phyloP scores from a whole-genome alignment of 2,797 vertebrate genomes.

The Simalia tracyae region DNA sequence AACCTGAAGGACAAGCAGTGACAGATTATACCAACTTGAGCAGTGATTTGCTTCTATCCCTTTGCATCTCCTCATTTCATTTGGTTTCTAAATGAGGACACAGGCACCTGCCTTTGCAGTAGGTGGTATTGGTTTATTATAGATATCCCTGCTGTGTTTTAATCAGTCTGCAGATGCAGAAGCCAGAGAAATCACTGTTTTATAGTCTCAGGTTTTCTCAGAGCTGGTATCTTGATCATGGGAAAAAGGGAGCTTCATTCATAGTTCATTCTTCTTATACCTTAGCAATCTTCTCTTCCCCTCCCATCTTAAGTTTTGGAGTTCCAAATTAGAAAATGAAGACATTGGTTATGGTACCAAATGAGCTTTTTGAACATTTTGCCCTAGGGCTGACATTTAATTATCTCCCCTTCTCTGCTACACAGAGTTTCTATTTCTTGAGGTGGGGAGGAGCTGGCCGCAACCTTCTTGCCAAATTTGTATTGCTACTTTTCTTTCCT shows the following conservation, averaged over 20 bases:
- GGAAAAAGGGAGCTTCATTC: conserved; percentile 37
- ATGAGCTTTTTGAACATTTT: conserved; percentile 55
- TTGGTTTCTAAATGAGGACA: conserved; percentile 75
- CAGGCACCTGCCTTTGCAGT: conserved; percentile 79
- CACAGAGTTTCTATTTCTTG: conserved; percentile 53
- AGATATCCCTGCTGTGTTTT: conserved; percentile 77
- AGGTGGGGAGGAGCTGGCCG: conserved; percentile 4
- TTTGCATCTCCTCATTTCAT: conserved; percentile 71
- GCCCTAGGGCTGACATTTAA: conserved; percentile 54
- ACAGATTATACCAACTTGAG: conserved; percentile 69
- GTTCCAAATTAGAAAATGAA: conserved; percentile 70
- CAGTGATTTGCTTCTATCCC: conserved; percentile 63
- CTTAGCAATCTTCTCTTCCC: conserved; percentile 60
- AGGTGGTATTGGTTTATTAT: conserved; percentile 80
- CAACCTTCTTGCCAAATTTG: conserved; percentile 45
- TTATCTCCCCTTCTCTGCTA: conserved; percentile 43
- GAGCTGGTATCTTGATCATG: conserved; percentile 55
- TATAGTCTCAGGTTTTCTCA: conserved; percentile 61
- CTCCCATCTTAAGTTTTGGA: conserved; percentile 55
- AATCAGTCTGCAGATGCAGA: conserved; percentile 78
- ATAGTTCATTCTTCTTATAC: conserved; percentile 68
- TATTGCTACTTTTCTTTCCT: conserved; percentile 54
- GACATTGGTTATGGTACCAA: conserved; percentile 59
- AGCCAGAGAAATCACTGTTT: conserved; percentile 68
- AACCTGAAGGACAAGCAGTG: conserved; percentile 72